Evolutionary conservation across 2,113 vertebrate genomes (phyloP).

Genomic region (Vidua macroura): DNA sequence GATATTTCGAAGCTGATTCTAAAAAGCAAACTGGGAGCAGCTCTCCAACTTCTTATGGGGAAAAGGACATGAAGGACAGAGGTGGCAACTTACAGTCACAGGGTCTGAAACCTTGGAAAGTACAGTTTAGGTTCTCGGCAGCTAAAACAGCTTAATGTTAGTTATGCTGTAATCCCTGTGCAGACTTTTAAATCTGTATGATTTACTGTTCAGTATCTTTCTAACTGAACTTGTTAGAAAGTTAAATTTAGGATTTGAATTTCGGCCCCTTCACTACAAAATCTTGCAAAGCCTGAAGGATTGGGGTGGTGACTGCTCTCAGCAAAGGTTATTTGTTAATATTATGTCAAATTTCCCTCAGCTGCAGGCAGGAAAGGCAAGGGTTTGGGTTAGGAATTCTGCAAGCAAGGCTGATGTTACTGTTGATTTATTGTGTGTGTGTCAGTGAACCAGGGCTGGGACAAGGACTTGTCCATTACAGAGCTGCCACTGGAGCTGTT

Average conservation of each 20-base stretch:
- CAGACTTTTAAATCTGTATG: background rate
- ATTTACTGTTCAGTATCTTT: background rate
- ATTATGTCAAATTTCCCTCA: background rate
- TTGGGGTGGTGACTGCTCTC: background rate
- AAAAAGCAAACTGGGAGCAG: background rate
- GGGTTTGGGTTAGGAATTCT: background rate
- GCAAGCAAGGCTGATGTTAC: background rate
- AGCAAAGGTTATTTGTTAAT: background rate
- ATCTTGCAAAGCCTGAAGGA: background rate
- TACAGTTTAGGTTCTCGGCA: background rate
- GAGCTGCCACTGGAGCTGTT: background rate
- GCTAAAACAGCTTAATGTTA: background rate
- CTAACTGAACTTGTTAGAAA: background rate
- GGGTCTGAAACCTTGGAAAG: background rate
- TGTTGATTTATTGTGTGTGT: background rate
- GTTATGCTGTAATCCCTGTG: background rate
- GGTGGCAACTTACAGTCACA: background rate
- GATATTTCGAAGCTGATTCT: background rate
- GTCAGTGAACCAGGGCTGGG: background rate
- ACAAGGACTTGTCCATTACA: background rate
- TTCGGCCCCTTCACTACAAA: background rate
- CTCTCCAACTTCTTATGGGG: background rate
- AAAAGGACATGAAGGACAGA: background rate
- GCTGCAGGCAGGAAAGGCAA: background rate
- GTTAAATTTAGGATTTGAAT: background rate